A percentile compares a stretch with the other conserved stretches of the same genome.
Evolutionary conservation across 2,797 vertebrate genomes (phyloP).

Genomic region (Tapirus indicus): DNA sequence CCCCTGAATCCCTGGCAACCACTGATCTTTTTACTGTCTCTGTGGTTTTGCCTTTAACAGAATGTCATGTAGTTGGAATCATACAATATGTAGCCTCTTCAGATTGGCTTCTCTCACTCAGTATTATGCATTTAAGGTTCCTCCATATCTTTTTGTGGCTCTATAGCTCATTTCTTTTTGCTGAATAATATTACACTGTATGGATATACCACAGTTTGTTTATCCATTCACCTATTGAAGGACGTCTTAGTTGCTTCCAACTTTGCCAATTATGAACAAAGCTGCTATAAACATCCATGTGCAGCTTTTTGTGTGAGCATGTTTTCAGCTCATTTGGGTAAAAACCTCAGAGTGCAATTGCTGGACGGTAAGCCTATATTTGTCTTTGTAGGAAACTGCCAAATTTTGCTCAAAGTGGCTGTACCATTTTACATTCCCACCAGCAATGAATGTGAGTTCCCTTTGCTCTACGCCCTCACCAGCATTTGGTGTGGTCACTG

Average conservation of each 20-base stretch:
- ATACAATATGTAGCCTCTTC: too few relatives aligned
- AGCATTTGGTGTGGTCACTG: too few relatives aligned
- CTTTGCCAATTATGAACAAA: neutral
- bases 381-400: neutral
- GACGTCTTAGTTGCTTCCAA: neutral
- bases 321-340: neutral
- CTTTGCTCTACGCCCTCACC: neutral
- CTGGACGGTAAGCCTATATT: neutral
- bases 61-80: too few relatives aligned
- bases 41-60: neutral
- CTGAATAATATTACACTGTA: neutral
- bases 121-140: too few relatives aligned
- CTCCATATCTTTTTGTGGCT: neutral
- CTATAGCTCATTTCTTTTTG: neutral
- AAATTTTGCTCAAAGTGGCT: neutral
- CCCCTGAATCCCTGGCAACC: neutral
- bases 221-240: neutral
- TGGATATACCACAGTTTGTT: neutral
- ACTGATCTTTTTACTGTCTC: neutral
- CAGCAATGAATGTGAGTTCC: neutral
- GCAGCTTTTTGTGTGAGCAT: neutral
- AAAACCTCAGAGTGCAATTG: neutral
- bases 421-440: neutral
- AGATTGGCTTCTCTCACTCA: too few relatives aligned
- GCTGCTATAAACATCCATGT: neutral